Evolutionary conservation across 2,888 invertebrate genomes (phyloP), one percentile per base, ranked within the genome.

Genomic region (Epinotia bilunana): DNA sequence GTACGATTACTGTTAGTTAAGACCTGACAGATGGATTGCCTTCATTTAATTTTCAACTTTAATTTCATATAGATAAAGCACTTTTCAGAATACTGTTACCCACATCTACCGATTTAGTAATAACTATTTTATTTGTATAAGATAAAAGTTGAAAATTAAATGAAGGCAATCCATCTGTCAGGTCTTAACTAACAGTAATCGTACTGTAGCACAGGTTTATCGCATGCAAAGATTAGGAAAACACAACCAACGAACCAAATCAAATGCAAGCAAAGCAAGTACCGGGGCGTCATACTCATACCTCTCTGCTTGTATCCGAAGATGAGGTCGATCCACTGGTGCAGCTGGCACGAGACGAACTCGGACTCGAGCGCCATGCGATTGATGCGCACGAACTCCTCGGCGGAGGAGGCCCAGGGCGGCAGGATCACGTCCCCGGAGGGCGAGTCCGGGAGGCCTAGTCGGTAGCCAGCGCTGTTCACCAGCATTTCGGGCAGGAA

Each of bases 251-350:
- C 43, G 43, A 46, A 12, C 46, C 46, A 16, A 7, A 57, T 9
- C 7, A 39, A 16, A 16, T 61, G n/a, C n/a, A 62, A 11, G 12
- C 9, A 39, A 62, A 11, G 12, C 9, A 39, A 23, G 64, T 7
- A 9, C 23, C 33, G 68, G 18, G 69, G 23, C 20, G 9, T 5
- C 80, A 86, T 90, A 96, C 97, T 5, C 80, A 86, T 90, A 96
- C 97, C 99, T 95, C 98, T 96, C 88, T 99, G 99, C 90, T 99
- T 99, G 92, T 99, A 99, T 79, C 99, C 99, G 89, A 99, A 99
- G 85, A 99, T 99, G 80, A 99, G 95, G 91, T 99, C 99, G 83
- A 99, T 99, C 99, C 99, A 99, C 90, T 99, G 99, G 88, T 99
- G 99, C 80, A 99, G 95, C 93, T 99, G 99, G 88, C 99, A 99